Evolutionary conservation across 2,888 invertebrate species (phyloP).

Genomic region (Eupithecia dodoneata): DNA sequence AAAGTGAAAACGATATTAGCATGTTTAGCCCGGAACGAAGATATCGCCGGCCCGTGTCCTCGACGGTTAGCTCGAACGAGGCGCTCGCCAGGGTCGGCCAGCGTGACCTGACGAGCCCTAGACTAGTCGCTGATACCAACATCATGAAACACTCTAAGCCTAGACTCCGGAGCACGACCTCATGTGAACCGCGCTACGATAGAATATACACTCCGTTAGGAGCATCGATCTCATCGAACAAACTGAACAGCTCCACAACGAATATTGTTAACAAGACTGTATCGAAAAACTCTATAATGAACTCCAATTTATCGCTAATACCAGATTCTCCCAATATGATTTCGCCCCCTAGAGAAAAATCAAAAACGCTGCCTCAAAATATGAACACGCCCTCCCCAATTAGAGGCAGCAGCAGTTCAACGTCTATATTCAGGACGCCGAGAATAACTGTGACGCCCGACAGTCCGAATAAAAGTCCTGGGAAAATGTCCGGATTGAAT

Average conservation of each 20-base stretch:
- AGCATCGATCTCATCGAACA: conserved; percentile 71
- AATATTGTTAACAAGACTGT: conserved; percentile 66
- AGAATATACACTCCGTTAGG: conserved; percentile 76
- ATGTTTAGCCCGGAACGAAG: conserved; percentile 71
- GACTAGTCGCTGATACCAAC: conserved; percentile 71
- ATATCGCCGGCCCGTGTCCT: conserved; percentile 73
- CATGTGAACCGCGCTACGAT: conserved; percentile 78
- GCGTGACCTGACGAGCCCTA: conserved; percentile 72
- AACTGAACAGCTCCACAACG: conserved; percentile 70
- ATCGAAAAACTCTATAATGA: conserved; percentile 69
- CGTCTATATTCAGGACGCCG: conserved; percentile 76
- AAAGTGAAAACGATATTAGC: conserved; percentile 78
- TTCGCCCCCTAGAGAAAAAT: conserved; percentile 79
- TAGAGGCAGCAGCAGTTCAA: conserved; percentile 77
- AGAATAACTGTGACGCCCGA: conserved; percentile 78
- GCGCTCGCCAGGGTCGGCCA: conserved; percentile 71
- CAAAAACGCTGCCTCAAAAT: conserved; percentile 86
- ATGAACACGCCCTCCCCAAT: conserved; percentile 76
- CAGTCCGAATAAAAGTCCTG: conserved; percentile 82
- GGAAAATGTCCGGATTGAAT: conserved; percentile 80
- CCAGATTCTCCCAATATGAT: conserved; percentile 79
- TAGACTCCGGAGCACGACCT: conserved; percentile 74
- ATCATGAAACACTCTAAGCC: conserved; percentile 65
- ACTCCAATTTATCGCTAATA: conserved; percentile 77
- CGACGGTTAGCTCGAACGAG: conserved; percentile 76